Evolutionary conservation across 2,888 invertebrate genomes (phyloP), one percentile per base, ranked within the genome.

Genomic region (Amphipyra tragopoginis): DNA sequence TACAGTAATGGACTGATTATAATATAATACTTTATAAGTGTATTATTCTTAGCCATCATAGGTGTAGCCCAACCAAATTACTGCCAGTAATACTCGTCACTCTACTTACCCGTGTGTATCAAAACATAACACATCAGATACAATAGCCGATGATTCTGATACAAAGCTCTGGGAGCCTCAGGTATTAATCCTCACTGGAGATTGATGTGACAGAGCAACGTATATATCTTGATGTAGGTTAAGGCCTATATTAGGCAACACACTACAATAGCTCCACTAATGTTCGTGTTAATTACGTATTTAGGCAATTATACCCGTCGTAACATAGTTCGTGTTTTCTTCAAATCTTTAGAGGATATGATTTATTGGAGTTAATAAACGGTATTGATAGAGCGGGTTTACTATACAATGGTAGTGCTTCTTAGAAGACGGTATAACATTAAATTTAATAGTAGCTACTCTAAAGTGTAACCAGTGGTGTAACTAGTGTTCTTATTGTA

Each of bases 141-240:
- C 91, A 93, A 93, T 90, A 84, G 91, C 69, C 80, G 86, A 89
- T 90, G 90, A 90, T 91, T 88, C 86, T 73, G 79, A 90, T 87
- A 85, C 87, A 90, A 88, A 85, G 85, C 86, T 78, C 85, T 89
- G 86, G 89, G 85, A 88, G 87, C 82, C 79, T 72, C 81, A 76
- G 84, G 89, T 88, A 90, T 89, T 88, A 89, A 90, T 90, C 84
- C 90, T 84, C 87, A 75, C 72, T 78, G 82, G 87, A 91, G 93
- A 93, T 93, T 93, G 88, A 93, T 93, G 86, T 83, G 91, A 90
- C 92, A 88, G 80, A 77, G 85, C 81, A 87, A 90, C 80, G 51
- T 57, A 65, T 14, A 81, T 78, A 81, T 79, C 80, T 85, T 84
- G 69, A 89, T 87, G 82, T 90, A 83, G 92, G 91, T 91, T 86